Percentiles rank a stretch among this genome's conserved stretches.
Evolutionary conservation across 1,140 invertebrate species (phyloP).

Genomic region (Drosophila funebris): DNA sequence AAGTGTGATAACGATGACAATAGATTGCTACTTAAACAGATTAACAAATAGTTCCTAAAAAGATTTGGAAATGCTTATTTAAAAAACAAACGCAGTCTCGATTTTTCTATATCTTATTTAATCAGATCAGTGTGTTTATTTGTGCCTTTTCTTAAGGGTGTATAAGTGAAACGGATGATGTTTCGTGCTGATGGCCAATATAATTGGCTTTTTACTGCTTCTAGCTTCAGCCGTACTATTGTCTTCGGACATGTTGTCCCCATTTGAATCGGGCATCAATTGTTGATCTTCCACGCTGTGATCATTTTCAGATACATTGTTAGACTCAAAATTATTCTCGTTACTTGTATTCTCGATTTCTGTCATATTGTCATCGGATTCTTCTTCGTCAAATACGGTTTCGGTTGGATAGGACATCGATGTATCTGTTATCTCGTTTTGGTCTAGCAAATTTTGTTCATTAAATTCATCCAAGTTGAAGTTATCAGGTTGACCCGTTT

Average conservation of each 20-base stretch:
- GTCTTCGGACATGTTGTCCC: constrained; percentile 2
- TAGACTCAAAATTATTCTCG: constrained; percentile 16
- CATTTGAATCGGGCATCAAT: background rate
- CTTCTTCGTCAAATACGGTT: constrained; percentile 2
- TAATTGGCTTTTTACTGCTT: constrained; percentile 30
- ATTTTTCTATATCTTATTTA: background rate
- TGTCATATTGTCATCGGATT: background rate
- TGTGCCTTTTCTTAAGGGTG: constrained; percentile 10
- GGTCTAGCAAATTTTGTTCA: constrained; percentile 45
- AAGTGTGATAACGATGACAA: too few species aligned
- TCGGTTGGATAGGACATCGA: constrained; percentile 5
- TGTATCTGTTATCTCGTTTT: constrained; percentile 4
- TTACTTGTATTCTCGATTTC: background rate
- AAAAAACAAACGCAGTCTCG: background rate
- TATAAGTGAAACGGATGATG: constrained; percentile 38
- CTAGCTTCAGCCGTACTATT: constrained; percentile 19
- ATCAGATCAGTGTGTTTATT: constrained; percentile 12
- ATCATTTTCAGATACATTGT: background rate
- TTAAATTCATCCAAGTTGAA: background rate
- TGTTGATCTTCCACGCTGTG: constrained; percentile 5
- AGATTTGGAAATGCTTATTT: background rate
- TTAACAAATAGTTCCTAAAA: too few species aligned
- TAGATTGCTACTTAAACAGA: too few species aligned
- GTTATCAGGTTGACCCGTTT: background rate
- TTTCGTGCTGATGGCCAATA: constrained; percentile 28